A percentile compares a stretch with the other conserved stretches of the same genome.
Evolutionary conservation across 2,113 vertebrate species (phyloP).

Genomic region (Xiphophorus couchianus): DNA sequence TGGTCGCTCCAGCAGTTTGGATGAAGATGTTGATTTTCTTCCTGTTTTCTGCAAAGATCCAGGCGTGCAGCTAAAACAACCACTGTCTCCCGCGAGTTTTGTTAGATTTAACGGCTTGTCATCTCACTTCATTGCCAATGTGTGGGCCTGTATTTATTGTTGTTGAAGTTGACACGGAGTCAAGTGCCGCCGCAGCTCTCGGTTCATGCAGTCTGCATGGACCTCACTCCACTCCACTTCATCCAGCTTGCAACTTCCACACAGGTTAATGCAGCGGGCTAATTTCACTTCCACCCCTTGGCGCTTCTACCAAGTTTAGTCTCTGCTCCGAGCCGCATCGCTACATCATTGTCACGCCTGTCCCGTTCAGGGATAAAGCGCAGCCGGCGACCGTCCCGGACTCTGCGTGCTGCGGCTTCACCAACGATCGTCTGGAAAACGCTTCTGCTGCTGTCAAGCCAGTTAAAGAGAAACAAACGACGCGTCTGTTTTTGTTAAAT

Average conservation of each 20-base stretch:
- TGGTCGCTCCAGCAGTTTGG: slow-evolving; percentile 18
- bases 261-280: not conserved
- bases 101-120: slow-evolving; percentile 34
- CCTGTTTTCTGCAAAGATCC: not conserved
- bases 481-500: slow-evolving; percentile 1
- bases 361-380: slow-evolving; percentile 67
- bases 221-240: slow-evolving; percentile 10
- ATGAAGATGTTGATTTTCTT: not conserved
- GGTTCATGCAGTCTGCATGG: slow-evolving; percentile 54
- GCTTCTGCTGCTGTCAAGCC: slow-evolving; percentile 12
- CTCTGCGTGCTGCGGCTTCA: slow-evolving; percentile 47
- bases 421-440: slow-evolving; percentile 27
- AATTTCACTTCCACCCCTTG: too few species aligned
- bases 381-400: slow-evolving; percentile 38
- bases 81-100: slow-evolving; percentile 1
- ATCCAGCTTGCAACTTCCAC: slow-evolving; percentile 16
- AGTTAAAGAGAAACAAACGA: not conserved
- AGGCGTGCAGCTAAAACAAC: not conserved
- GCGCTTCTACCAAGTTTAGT: not conserved
- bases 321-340: not conserved
- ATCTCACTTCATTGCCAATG: slow-evolving; percentile 27
- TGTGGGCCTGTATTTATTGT: slow-evolving; percentile 36
- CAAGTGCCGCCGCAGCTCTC: slow-evolving; percentile 62
- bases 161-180: slow-evolving; percentile 70
- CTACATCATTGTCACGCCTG: slow-evolving; percentile 57